Evolutionary conservation across 1,140 invertebrate genomes (phyloP).

Genomic region (Calliphora vicina): DNA sequence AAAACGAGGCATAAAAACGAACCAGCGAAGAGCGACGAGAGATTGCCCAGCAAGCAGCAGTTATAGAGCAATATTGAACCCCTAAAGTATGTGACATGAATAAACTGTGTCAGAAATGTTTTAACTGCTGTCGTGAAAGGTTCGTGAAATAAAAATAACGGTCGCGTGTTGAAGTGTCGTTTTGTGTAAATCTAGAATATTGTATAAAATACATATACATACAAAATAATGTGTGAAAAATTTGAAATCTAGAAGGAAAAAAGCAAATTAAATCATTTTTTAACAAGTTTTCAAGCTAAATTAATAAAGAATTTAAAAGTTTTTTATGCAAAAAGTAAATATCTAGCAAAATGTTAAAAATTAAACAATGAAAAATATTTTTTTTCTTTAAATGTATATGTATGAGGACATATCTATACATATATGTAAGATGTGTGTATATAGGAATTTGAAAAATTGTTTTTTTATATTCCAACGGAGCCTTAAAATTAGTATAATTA

Average conservation of each 20-base stretch:
- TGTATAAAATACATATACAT: constrained; percentile 36
- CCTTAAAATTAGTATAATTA: not conserved
- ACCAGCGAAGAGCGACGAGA: not conserved
- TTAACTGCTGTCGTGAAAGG: constrained; percentile 61
- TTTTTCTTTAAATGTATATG: not conserved
- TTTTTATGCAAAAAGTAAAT: constrained; percentile 25
- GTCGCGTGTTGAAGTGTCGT: constrained; percentile 29
- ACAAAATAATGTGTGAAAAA: constrained; percentile 28
- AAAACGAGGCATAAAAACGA: not conserved
- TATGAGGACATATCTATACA: not conserved
- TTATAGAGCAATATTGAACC: not conserved
- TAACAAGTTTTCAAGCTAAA: constrained; percentile 6
- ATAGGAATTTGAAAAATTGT: not conserved
- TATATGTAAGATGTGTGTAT: not conserved
- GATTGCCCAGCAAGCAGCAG: not conserved
- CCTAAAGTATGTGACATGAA: constrained; percentile 21
- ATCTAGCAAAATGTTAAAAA: not conserved
- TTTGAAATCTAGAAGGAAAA: constrained; percentile 15
- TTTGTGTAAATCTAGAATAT: constrained; percentile 38
- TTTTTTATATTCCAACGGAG: not conserved
- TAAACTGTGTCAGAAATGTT: constrained; percentile 54
- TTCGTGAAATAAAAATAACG: constrained; percentile 47
- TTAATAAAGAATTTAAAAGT: constrained; percentile 23
- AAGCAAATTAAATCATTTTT: constrained; percentile 9
- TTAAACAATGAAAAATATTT: not conserved